Conservation (phyloP, 1,140 invertebrate species). For the Antheraea pernyi region DNA sequence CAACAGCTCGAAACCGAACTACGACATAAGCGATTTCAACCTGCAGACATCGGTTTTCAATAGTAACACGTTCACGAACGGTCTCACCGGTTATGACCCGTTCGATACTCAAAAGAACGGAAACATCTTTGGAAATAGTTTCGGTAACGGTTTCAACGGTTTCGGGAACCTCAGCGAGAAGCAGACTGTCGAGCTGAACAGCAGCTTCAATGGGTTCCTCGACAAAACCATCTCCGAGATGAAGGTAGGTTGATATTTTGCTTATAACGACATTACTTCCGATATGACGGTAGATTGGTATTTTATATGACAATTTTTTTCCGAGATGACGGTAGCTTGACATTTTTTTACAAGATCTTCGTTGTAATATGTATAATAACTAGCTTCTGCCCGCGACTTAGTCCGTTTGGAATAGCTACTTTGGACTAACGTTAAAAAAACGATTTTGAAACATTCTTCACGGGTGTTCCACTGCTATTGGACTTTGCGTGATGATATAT, state of each 20-base stretch:
- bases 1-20: constrained; percentile 56
- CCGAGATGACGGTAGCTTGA: no score
- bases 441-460: no score
- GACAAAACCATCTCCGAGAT: constrained; percentile 90
- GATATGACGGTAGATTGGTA: no score
- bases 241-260: constrained; percentile 81
- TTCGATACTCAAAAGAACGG: constrained; percentile 90
- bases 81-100: constrained; percentile 78
- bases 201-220: constrained; percentile 83
- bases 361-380: no score
- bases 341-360: no score
- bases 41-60: constrained; percentile 70
- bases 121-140: constrained; percentile 69
- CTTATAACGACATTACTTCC: no score
- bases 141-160: constrained; percentile 63
- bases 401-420: no score
- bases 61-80: constrained; percentile 58
- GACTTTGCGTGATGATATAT: no score
- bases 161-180: constrained; percentile 73
- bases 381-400: no score
- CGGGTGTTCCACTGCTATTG: no score
- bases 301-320: no score
- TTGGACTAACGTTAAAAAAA: no score
- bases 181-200: constrained; percentile 67
- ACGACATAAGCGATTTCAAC: constrained; percentile 74